Conservation (phyloP, 2,888 invertebrate species). For the Branchellion lobata region DNA sequence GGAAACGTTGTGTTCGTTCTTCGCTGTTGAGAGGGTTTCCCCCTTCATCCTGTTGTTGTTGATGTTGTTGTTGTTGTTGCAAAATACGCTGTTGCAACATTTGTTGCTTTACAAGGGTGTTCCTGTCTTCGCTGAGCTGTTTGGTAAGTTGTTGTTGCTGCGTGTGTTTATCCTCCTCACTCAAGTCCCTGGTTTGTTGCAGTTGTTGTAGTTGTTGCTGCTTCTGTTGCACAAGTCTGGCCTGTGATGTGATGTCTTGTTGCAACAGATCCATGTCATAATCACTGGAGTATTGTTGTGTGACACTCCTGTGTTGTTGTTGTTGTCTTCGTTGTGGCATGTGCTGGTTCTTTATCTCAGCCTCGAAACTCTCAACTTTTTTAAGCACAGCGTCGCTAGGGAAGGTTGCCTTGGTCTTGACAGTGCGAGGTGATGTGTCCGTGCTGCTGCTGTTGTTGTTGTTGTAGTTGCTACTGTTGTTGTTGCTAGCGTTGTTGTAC, state of each 20-base stretch:
- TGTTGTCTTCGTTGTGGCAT: not conserved
- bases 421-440: not conserved
- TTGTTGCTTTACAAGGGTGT: not conserved
- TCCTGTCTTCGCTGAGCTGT: not conserved
- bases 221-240: not conserved
- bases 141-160: not conserved
- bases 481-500: not conserved
- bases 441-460: slow-evolving; percentile 1
- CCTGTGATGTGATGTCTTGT: not conserved
- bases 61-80: not conserved
- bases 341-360: not conserved
- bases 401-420: not conserved
- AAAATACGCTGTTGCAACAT: not conserved
- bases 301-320: not conserved
- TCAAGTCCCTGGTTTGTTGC: not conserved
- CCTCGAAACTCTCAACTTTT: slow-evolving; percentile 24
- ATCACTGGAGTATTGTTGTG: not conserved
- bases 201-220: slow-evolving; percentile 13
- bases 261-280: slow-evolving; percentile 7
- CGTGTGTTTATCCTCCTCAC: not conserved
- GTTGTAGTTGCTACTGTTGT: not conserved
- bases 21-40: not conserved
- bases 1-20: not conserved
- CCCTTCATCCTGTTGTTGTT: not conserved
- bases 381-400: not conserved